Base-by-base conservation (phyloP, 2,113 vertebrate species). In the Seriola quinqueradiata region DNA sequence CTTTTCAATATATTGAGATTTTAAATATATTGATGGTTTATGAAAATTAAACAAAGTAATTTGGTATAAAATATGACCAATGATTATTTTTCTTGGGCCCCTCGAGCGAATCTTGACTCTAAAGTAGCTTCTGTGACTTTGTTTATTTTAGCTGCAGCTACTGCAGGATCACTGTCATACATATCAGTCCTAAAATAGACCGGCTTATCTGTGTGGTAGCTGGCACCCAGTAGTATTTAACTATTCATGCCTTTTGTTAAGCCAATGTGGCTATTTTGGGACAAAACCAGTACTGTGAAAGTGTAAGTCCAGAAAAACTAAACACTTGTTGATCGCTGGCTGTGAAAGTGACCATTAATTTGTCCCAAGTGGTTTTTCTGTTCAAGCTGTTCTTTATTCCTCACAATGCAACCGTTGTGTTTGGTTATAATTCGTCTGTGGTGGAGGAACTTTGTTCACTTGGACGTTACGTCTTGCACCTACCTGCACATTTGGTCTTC, bases 171-270 rank as follows among this genome's bases (percentile, higher is more conserved):
- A 21, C 70, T 19, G 82, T 80, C 80, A 68, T 72, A 69, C 87
- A 75, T 77, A 50, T 79, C 58, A 65, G 70, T 67, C 83, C 75
- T 75, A 57, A 92, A 94, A 94, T 94, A 95, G 92, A 70, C 21
- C 0, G 3, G 84, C 76, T 90, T 89, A 91, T 94, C 86, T 70
- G 58, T 73, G 73, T 1, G 42, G 76, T 74, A n/a, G 42, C 76
- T 84, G 79, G 64, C 57, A 83, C 60, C 44, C 38, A 11, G 34
- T 21, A 78, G 38, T 7, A 65, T 77, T 58, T 50, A 13, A 83
- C 68, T 67, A 60, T 69, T 85, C 81, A 19, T 66, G 67, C 54
- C 75, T 77, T 68, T 77, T 82, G 79, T 74, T 83, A 72, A 63
- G 19, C 70, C 63, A 42, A 8, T 64, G 69, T 71, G 38, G 42